These are phyloP conservation scores for Oreochromis niloticus DNA, from an alignment of 2,113 vertebrate species.

Conservation along the genomic window DNA sequence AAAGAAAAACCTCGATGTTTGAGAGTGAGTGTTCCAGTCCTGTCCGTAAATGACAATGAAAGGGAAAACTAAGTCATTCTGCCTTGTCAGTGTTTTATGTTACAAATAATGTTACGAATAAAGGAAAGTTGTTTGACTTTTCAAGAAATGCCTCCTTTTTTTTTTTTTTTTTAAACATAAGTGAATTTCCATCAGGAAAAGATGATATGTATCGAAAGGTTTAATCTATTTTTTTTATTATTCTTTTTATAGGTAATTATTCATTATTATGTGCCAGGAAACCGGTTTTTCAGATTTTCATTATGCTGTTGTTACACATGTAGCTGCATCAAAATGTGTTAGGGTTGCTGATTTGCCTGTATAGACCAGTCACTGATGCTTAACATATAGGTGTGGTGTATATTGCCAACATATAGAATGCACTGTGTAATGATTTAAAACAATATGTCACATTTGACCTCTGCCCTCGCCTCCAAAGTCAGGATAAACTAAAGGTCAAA, in stretches of 20 bases:
- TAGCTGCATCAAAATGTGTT: not conserved
- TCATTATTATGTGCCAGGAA: not conserved
- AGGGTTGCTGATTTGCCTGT: not conserved
- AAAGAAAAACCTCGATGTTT: conserved; percentile 43
- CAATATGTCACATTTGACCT: not conserved
- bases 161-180: not conserved
- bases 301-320: not conserved
- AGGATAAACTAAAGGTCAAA: not conserved
- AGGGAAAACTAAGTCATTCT: conserved; percentile 68
- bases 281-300: not conserved
- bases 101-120: conserved; percentile 55
- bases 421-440: not conserved
- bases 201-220: not conserved
- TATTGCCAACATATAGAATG: not conserved
- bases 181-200: not conserved
- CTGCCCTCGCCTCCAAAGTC: not conserved
- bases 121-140: conserved; percentile 72
- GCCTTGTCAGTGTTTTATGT: conserved; percentile 77
- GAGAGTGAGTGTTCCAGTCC: conserved; percentile 59
- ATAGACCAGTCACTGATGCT: not conserved
- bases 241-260: not conserved
- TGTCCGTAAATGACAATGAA: conserved; percentile 63
- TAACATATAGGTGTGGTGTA: not conserved
- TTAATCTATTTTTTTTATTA: not conserved
- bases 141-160: not conserved